Conservation (phyloP, 2,888 invertebrate species). For the Papilio gigon region DNA sequence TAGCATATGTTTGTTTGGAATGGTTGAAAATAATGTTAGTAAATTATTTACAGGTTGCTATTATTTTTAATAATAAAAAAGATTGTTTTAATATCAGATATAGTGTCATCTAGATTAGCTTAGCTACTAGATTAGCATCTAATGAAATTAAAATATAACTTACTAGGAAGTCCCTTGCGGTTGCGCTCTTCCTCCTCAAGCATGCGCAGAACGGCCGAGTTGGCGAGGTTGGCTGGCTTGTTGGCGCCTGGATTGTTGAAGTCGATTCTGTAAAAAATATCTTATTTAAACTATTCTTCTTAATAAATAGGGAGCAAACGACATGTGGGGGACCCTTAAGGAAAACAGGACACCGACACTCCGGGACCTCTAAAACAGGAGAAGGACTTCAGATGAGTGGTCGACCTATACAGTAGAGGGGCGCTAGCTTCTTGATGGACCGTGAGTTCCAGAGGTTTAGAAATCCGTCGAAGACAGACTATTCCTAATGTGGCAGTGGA, state of each 20-base stretch:
- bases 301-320: too few relatives aligned
- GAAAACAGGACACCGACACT: too few relatives aligned
- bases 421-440: too few relatives aligned
- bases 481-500: too few relatives aligned
- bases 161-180: slow-evolving; percentile 85
- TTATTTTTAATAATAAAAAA: not conserved
- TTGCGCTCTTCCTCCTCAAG: slow-evolving; percentile 92
- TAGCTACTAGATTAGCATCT: not conserved
- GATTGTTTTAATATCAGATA: not conserved
- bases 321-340: too few relatives aligned
- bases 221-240: slow-evolving; percentile 91
- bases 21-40: not conserved
- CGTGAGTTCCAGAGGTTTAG: too few relatives aligned
- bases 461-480: too few relatives aligned
- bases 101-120: not conserved
- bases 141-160: slow-evolving; percentile 51
- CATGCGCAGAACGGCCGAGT: slow-evolving; percentile 92
- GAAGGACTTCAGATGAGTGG: too few relatives aligned
- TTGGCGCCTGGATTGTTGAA: slow-evolving; percentile 86
- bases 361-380: too few relatives aligned
- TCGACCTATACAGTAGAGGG: too few relatives aligned
- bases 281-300: not conserved
- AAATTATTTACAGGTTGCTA: not conserved
- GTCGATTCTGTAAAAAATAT: slow-evolving; percentile 86
- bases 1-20: not conserved